These are phyloP conservation scores for Amphilophus citrinellus DNA, from an alignment of 2,113 vertebrate species.

Conservation along the genomic window DNA sequence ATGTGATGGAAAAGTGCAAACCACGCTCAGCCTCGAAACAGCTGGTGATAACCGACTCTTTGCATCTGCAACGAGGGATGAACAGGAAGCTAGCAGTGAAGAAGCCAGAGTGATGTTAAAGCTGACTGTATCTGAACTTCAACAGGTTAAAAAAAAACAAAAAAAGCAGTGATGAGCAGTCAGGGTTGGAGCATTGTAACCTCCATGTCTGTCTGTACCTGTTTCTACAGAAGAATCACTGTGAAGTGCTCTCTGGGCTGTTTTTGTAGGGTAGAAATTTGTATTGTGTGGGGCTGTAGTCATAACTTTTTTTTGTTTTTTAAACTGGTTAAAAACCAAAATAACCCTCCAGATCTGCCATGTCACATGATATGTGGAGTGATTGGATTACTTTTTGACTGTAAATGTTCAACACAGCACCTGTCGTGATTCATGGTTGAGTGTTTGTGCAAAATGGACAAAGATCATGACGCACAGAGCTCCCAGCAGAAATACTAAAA, in stretches of 20 bases:
- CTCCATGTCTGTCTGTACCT: neutral
- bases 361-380: neutral
- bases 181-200: no score
- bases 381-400: neutral
- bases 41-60: no score
- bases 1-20: no score
- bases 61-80: no score
- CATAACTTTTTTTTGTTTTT: neutral
- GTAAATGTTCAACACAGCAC: neutral
- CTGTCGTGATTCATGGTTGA: neutral
- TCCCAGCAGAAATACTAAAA: neutral
- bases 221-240: neutral
- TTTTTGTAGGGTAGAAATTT: neutral
- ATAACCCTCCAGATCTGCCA: neutral
- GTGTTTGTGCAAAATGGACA: neutral
- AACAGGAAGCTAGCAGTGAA: no score
- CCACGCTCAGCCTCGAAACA: no score
- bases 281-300: neutral
- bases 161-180: no score
- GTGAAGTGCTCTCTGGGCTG: neutral
- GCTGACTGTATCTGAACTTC: no score
- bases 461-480: neutral
- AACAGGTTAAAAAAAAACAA: no score
- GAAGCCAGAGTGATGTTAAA: no score
- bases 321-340: neutral